phyloP scores from a whole-genome alignment of 2,113 vertebrate species.

The Cyprinus carpio region DNA sequence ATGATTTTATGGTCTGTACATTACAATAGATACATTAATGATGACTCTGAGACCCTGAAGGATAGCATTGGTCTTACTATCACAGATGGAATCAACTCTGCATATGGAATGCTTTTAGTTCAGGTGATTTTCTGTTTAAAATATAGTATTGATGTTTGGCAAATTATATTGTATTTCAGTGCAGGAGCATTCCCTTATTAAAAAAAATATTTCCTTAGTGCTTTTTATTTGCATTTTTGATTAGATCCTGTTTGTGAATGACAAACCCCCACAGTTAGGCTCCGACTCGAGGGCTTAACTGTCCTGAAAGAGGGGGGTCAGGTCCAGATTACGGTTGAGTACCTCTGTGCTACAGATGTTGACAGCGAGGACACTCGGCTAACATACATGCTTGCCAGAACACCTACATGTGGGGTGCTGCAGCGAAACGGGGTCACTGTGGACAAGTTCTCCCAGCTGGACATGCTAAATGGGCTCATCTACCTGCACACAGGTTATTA shows the following conservation, averaged over 20 bases:
- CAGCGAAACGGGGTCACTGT: slow-evolving; percentile 63
- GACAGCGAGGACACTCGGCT: slow-evolving; percentile 71
- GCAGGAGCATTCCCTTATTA: neutral
- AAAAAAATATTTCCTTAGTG: neutral
- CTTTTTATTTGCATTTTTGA: slow-evolving; percentile 9
- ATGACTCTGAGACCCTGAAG: slow-evolving; percentile 85
- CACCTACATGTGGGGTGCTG: slow-evolving; percentile 63
- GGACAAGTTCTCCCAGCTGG: slow-evolving; percentile 74
- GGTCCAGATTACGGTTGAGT: slow-evolving; percentile 68
- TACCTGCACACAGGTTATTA: slow-evolving; percentile 70
- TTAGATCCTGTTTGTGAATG: slow-evolving; percentile 69
- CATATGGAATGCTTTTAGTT: slow-evolving; percentile 75
- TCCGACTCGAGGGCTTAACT: slow-evolving; percentile 63
- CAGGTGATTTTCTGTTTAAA: slow-evolving; percentile 68
- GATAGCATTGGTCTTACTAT: slow-evolving; percentile 80
- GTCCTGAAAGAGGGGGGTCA: slow-evolving; percentile 63
- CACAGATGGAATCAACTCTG: slow-evolving; percentile 86
- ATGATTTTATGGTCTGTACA: no score
- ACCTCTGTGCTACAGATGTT: slow-evolving; percentile 69
- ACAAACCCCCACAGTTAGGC: slow-evolving; percentile 68
- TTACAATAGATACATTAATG: slow-evolving; percentile 80
- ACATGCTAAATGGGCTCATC: slow-evolving; percentile 72
- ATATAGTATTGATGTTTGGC: neutral
- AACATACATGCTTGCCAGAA: slow-evolving; percentile 67
- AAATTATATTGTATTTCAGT: neutral